Evolutionary conservation across 2,797 vertebrate genomes (phyloP).

Genomic region (Periparus ater): DNA sequence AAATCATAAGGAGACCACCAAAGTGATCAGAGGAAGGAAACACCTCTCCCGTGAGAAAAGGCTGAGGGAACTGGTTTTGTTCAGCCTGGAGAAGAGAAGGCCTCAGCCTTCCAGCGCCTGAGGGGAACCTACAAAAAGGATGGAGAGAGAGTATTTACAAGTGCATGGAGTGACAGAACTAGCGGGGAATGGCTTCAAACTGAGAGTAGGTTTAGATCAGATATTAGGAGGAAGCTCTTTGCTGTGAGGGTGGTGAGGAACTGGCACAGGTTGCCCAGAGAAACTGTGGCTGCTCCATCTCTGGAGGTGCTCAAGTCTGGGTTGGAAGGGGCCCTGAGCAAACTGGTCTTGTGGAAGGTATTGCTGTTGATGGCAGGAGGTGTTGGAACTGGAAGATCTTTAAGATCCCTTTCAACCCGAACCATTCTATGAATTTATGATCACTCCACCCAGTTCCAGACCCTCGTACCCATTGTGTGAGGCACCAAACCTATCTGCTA

Average conservation of each 20-base stretch:
- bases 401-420: neutral
- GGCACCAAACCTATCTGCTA: neutral
- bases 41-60: neutral
- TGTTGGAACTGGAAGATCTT: neutral
- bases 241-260: neutral
- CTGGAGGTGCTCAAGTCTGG: neutral
- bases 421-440: neutral
- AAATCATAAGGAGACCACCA: neutral
- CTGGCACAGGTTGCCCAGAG: neutral
- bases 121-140: neutral
- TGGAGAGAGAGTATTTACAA: fast-evolving
- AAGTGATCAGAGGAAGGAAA: neutral
- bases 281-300: neutral
- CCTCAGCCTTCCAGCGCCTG: neutral
- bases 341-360: neutral
- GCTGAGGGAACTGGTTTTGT: neutral
- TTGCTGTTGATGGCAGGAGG: neutral
- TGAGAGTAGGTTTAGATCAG: neutral
- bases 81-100: neutral
- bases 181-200: neutral
- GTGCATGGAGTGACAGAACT: neutral
- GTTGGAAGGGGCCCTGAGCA: neutral
- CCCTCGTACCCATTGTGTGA: neutral
- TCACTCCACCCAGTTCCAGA: neutral
- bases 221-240: neutral